Conservation (phyloP, 2,888 invertebrate species). For the Nephrotoma guestfalica region DNA sequence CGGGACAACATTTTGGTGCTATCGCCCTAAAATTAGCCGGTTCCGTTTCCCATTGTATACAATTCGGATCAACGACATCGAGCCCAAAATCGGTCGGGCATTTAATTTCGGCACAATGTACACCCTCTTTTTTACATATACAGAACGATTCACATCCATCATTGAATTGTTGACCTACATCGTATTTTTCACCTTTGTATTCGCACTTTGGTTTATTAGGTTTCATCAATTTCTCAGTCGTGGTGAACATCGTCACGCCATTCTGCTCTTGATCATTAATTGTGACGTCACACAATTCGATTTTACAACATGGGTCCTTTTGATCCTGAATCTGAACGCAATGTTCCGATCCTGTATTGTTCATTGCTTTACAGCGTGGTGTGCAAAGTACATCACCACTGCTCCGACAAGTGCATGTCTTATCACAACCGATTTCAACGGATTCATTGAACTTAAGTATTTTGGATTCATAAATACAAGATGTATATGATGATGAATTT, state of each 20-base stretch:
- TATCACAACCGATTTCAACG: slow-evolving; percentile 67
- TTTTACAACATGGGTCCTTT: slow-evolving; percentile 69
- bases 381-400: slow-evolving; percentile 59
- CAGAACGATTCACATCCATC: slow-evolving; percentile 71
- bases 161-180: slow-evolving; percentile 56
- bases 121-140: slow-evolving; percentile 52
- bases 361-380: slow-evolving; percentile 48
- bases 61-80: slow-evolving; percentile 71
- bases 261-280: slow-evolving; percentile 57
- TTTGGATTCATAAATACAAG: slow-evolving; percentile 37
- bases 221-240: slow-evolving; percentile 16
- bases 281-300: slow-evolving; percentile 74
- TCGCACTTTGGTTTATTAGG: slow-evolving; percentile 16
- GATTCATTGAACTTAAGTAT: slow-evolving; percentile 56
- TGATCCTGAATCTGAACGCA: slow-evolving; percentile 74
- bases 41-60: slow-evolving; percentile 73
- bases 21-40: slow-evolving; percentile 53
- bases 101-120: slow-evolving; percentile 64
- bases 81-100: slow-evolving; percentile 74
- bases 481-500: neutral
- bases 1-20: slow-evolving; percentile 69
- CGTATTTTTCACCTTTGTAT: slow-evolving; percentile 24
- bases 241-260: slow-evolving; percentile 15
- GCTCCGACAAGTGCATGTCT: slow-evolving; percentile 60
- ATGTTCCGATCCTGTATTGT: slow-evolving; percentile 45